phyloP scores from a whole-genome alignment of 2,797 vertebrate genomes.

The Clarias fuscus region DNA sequence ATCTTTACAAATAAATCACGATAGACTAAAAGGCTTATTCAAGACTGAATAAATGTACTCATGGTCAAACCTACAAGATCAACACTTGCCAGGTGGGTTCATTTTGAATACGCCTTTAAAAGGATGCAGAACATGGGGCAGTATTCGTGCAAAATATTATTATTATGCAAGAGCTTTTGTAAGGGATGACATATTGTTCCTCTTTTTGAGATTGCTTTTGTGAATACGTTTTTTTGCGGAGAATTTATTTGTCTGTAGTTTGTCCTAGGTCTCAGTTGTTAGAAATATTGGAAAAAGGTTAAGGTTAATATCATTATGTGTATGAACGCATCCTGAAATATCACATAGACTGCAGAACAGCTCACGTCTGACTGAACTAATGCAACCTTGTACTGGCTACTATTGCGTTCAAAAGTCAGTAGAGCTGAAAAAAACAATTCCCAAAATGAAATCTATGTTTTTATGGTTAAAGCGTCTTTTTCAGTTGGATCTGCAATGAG shows the following conservation, averaged over 20 bases:
- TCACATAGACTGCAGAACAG: background rate
- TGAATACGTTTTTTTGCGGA: no score
- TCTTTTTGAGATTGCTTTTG: background rate
- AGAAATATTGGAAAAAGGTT: background rate
- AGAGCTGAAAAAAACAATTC: background rate
- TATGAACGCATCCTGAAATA: background rate
- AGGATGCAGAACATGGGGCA: background rate
- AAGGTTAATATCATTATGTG: background rate
- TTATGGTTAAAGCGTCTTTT: background rate
- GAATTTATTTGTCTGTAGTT: background rate
- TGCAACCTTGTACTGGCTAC: background rate
- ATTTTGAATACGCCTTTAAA: background rate
- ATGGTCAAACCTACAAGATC: background rate
- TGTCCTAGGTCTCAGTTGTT: background rate
- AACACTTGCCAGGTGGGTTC: conserved; percentile 1
- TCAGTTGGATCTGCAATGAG: background rate
- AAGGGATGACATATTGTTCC: background rate
- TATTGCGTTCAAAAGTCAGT: background rate
- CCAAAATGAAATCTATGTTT: background rate
- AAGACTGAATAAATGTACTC: background rate
- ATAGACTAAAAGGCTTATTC: background rate
- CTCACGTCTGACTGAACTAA: background rate
- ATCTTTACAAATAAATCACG: background rate
- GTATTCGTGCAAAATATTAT: no score
- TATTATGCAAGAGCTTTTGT: background rate